These are phyloP conservation scores for Neosilurus mollespiculum DNA, from an alignment of 2,797 vertebrate genomes.

Conservation along the genomic window DNA sequence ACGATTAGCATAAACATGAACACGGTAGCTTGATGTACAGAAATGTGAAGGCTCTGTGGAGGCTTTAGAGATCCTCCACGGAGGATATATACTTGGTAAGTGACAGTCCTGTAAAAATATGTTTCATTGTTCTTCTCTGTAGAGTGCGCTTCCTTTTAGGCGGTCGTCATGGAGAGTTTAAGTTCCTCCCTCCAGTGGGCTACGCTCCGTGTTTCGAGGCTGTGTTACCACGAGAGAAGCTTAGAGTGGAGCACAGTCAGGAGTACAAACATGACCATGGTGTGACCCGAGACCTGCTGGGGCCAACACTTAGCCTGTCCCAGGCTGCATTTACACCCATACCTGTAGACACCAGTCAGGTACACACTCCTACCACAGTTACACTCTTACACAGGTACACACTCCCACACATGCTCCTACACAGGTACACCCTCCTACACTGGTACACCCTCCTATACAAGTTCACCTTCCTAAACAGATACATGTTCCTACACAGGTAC, in stretches of 20 bases:
- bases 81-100: too few relatives aligned
- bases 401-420: neutral
- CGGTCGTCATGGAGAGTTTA: slow-evolving; percentile 93
- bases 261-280: slow-evolving; percentile 85
- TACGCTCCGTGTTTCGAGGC: slow-evolving; percentile 94
- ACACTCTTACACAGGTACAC: neutral
- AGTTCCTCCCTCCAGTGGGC: slow-evolving; percentile 91
- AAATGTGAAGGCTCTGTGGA: too few relatives aligned
- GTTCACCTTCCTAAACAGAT: too few relatives aligned
- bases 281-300: slow-evolving; percentile 80
- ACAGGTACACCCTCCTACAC: slow-evolving; percentile 3
- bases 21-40: too few relatives aligned
- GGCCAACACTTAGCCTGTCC: slow-evolving; percentile 85
- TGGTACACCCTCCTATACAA: too few relatives aligned
- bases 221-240: slow-evolving; percentile 87
- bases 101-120: too few relatives aligned
- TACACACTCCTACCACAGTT: slow-evolving; percentile 51
- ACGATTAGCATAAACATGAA: too few relatives aligned
- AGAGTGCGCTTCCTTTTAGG: slow-evolving; percentile 92
- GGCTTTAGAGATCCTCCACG: too few relatives aligned
- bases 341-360: slow-evolving; percentile 94
- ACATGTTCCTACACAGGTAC: too few relatives aligned
- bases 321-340: slow-evolving; percentile 92
- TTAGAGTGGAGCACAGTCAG: slow-evolving; percentile 87
- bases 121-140: neutral